Evolutionary conservation across 2,113 vertebrate species (phyloP).

Genomic region (Dipodomys spectabilis): DNA sequence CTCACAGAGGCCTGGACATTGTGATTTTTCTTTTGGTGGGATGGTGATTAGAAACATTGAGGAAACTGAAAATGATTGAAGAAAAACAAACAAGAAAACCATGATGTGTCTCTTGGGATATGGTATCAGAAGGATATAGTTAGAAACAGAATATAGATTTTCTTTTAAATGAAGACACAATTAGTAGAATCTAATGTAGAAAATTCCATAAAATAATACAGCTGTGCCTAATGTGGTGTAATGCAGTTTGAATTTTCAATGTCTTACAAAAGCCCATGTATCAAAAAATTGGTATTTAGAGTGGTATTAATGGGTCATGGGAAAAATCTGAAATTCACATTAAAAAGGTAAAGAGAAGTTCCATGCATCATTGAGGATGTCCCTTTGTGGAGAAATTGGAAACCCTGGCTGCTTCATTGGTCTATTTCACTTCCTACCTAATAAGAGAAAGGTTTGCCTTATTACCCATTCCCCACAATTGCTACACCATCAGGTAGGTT

Average conservation of each 20-base stretch:
- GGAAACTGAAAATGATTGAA: neutral
- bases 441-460: neutral
- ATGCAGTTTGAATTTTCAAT: too few relatives aligned
- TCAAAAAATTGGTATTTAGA: neutral
- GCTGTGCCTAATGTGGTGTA: neutral
- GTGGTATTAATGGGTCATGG: neutral
- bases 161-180: too few relatives aligned
- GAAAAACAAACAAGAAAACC: neutral
- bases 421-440: too few relatives aligned
- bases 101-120: neutral
- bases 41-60: neutral
- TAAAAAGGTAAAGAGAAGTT: too few relatives aligned
- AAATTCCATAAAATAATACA: slow-evolving; percentile 1
- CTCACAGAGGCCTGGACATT: neutral
- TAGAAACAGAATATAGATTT: neutral
- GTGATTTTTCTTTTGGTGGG: neutral
- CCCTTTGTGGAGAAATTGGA: neutral
- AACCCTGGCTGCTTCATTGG: rapidly evolving
- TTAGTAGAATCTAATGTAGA: neutral
- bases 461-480: rapidly evolving
- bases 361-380: too few relatives aligned
- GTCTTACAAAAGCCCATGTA: neutral
- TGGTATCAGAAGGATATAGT: neutral
- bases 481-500: too few relatives aligned
- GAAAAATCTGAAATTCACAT: too few relatives aligned